Evolutionary conservation across 92 coral and sea anemone species (phyloP), one percentile per base, ranked within the genome.

Genomic region (Heliopora coerulea): DNA sequence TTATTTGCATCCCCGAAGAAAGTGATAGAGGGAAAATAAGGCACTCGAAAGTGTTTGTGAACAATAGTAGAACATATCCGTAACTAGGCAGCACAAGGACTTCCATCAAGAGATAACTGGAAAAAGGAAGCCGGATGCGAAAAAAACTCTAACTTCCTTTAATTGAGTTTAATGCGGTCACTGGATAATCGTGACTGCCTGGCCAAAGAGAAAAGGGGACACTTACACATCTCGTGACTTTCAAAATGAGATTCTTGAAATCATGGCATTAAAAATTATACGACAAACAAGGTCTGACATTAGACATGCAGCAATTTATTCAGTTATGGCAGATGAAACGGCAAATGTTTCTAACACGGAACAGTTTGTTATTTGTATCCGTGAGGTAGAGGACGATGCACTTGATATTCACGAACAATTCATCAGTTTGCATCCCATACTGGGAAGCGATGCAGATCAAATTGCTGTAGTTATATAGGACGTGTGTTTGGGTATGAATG

Each of bases 251-350:
- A 75, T 83, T 81, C 79, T 83, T 56, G 54, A 75, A 52, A 74
- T 54, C 26, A 29, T 82, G 30, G 78, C 78, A 28, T 56, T 74
- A 18, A 59, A 66, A 8, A 65, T 75, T 35, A 35, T 75, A 46
- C 67, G 78, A 62, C 56, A 66, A 68, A 82, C 57, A 48, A 26
- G 73, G 46, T 73, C 49, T 39, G 46, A 76, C 15, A 68, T 75
- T 31, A 67, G 54, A 52, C 68, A 29, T 64, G 80, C 78, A 28
- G 64, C 44, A 24, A 79, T 73, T 39, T 79, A 39, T 49, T 60
- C 88, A 1, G 78, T 84, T 32, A 84, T 84, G 84, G 88, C 84
- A 46, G 88, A 84, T 50, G 82, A 84, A 66, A 79, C 88, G 29
- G 70, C 79, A 29, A 75, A 83, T 70, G 79, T 78, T 13, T 83